Percentiles rank a stretch among this genome's conserved stretches.
These are phyloP conservation scores for Zaprionus bogoriensis DNA, from an alignment of 2,888 invertebrate genomes.

Conservation along the genomic window DNA sequence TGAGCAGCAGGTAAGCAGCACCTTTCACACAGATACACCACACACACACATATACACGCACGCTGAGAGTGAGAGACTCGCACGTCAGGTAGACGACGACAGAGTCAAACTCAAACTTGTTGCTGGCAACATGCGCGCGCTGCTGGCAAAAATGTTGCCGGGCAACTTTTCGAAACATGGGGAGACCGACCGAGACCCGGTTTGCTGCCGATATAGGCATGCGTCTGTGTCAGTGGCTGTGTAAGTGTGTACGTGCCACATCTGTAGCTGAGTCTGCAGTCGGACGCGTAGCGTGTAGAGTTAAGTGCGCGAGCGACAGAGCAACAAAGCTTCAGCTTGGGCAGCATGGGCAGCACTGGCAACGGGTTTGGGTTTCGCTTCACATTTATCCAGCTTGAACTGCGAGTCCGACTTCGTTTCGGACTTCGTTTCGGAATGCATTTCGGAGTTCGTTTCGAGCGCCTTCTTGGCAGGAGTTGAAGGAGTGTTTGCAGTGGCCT, in stretches of 20 bases:
- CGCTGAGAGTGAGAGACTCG: too few species aligned
- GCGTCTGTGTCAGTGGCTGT: background rate
- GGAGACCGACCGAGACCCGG: constrained; percentile 43
- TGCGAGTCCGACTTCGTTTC: constrained; percentile 2
- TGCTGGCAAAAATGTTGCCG: constrained; percentile 74
- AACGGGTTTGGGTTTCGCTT: constrained; percentile 50
- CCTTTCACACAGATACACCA: constrained; percentile 35
- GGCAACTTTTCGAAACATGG: constrained; percentile 69
- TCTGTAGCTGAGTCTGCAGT: background rate
- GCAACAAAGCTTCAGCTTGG: constrained; percentile 55
- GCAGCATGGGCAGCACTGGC: constrained; percentile 69
- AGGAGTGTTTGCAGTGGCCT: constrained; percentile 43
- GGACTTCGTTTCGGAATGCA: too few species aligned
- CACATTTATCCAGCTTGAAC: constrained; percentile 18
- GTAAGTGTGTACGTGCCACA: background rate
- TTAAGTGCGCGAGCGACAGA: constrained; percentile 40
- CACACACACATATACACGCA: constrained; percentile 20
- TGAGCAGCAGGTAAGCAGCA: constrained; percentile 32
- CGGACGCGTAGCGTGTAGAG: constrained; percentile 35
- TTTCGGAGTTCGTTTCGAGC: too few species aligned
- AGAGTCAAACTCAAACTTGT: too few species aligned
- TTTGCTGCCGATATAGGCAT: constrained; percentile 31
- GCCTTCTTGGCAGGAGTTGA: constrained; percentile 55
- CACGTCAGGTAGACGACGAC: constrained; percentile 60
- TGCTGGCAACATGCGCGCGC: constrained; percentile 72